Percentiles rank a stretch among this genome's conserved stretches.
These are phyloP conservation scores for Ceyx erithaca DNA, from an alignment of 2,797 vertebrate genomes.

Conservation along the genomic window DNA sequence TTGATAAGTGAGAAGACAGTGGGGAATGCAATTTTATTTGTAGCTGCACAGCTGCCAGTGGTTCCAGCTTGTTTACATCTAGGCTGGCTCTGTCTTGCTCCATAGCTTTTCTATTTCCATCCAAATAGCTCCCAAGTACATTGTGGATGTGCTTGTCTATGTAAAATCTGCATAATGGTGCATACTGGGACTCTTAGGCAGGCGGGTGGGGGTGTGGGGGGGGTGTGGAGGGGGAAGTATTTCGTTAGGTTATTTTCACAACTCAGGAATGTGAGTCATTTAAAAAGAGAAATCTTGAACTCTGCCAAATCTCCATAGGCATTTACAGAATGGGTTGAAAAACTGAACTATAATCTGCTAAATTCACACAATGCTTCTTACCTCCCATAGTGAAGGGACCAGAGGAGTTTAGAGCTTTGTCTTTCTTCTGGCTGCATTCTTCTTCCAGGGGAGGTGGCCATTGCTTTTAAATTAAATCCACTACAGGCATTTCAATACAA, in stretches of 20 bases:
- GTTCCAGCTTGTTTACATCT: slow-evolving; percentile 63
- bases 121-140: slow-evolving; percentile 38
- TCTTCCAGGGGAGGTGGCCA: neutral
- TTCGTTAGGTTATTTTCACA: slow-evolving; percentile 53
- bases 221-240: neutral
- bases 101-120: slow-evolving; percentile 67
- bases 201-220: neutral
- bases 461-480: slow-evolving; percentile 32
- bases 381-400: neutral
- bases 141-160: neutral
- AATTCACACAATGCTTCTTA: slow-evolving; percentile 4
- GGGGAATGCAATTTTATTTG: slow-evolving; percentile 71
- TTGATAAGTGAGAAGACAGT: slow-evolving; percentile 73
- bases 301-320: slow-evolving; percentile 22
- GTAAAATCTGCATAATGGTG: slow-evolving; percentile 17
- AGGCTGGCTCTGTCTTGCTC: slow-evolving; percentile 59
- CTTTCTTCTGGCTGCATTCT: slow-evolving; percentile 3
- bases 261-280: neutral
- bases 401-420: neutral
- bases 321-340: slow-evolving; percentile 47
- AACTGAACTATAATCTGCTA: slow-evolving; percentile 39
- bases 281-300: slow-evolving; percentile 36
- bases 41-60: slow-evolving; percentile 63
- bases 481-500: slow-evolving; percentile 12
- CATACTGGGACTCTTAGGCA: neutral